Evolutionary conservation across 2,113 vertebrate species (phyloP).

Genomic region (Desmodus rotundus): DNA sequence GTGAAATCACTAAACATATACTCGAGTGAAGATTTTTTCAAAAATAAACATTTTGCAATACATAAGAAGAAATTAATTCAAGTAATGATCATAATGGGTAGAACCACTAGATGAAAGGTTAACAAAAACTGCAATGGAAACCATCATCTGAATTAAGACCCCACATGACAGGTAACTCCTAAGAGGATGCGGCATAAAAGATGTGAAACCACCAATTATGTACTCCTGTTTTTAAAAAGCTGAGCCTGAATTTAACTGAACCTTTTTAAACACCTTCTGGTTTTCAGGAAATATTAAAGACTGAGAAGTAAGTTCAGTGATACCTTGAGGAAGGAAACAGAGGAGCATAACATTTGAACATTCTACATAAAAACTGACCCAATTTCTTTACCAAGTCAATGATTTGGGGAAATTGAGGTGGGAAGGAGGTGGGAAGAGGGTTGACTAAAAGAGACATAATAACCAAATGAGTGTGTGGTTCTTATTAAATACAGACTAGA

Average conservation of each 20-base stretch:
- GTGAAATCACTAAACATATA: no score
- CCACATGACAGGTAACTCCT: rapidly evolving
- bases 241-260: neutral
- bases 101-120: neutral
- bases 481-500: neutral
- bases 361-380: neutral
- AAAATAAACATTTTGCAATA: neutral
- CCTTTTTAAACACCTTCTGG: neutral
- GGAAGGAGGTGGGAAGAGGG: no score
- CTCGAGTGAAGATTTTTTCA: no score
- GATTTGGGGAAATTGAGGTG: no score
- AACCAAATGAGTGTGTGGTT: neutral
- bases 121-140: no score
- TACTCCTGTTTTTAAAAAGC: neutral
- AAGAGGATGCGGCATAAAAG: neutral
- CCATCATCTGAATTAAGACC: neutral
- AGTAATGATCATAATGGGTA: neutral
- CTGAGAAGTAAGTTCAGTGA: no score
- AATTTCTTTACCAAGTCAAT: neutral
- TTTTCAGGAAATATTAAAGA: neutral
- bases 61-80: neutral
- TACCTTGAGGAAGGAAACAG: neutral
- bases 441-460: neutral
- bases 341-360: rapidly evolving
- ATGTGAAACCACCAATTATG: rapidly evolving